These are phyloP conservation scores for Hypsibius dujardini DNA, from an alignment of 1,140 invertebrate genomes.

Conservation along the genomic window DNA sequence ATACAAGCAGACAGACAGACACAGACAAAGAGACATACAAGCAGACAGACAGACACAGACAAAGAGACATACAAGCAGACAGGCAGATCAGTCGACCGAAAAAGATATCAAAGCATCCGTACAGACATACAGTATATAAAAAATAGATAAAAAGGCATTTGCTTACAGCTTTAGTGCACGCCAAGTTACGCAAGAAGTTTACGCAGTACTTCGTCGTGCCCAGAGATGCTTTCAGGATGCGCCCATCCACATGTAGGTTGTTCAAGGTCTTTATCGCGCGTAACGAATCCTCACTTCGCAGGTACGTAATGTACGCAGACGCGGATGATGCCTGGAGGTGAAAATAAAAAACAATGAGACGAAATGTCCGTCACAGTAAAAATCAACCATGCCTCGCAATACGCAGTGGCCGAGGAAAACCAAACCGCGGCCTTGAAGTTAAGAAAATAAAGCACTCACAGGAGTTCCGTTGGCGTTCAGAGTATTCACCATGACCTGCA, in stretches of 20 bases:
- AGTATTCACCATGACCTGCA: constrained; percentile 31
- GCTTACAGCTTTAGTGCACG: constrained; percentile 69
- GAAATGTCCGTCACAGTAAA: background rate
- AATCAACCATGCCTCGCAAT: no score
- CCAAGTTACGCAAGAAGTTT: constrained; percentile 91
- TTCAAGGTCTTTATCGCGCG: constrained; percentile 90
- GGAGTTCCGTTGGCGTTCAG: constrained; percentile 15
- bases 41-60: no score
- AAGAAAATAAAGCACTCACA: background rate
- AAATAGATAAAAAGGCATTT: background rate
- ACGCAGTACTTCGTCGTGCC: constrained; percentile 99
- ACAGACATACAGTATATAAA: constrained; percentile 6
- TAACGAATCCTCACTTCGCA: constrained; percentile 75
- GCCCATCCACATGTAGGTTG: constrained; percentile 81
- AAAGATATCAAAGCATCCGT: background rate
- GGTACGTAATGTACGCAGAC: constrained; percentile 95
- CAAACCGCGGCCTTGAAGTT: background rate
- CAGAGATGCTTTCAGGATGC: constrained; percentile 85
- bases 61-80: background rate
- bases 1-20: no score
- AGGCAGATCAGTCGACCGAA: constrained; percentile 16
- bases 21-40: no score
- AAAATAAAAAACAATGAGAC: background rate
- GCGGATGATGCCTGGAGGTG: constrained; percentile 12
- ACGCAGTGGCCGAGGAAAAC: background rate